phyloP scores from a whole-genome alignment of 2,888 invertebrate species.

The Aphidoletes aphidimyza region DNA sequence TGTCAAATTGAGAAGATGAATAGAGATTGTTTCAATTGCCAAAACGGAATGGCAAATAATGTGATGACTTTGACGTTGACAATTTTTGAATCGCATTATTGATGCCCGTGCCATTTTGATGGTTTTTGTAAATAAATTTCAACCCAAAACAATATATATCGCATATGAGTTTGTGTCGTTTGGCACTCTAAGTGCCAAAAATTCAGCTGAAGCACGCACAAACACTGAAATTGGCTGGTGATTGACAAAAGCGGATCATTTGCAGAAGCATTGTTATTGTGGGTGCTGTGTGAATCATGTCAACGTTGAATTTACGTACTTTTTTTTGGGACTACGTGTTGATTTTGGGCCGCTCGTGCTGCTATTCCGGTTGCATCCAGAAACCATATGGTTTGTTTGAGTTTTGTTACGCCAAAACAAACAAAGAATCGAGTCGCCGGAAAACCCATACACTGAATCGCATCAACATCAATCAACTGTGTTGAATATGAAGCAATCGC shows the following conservation, averaged over 20 bases:
- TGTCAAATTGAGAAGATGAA: background rate
- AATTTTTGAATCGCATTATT: background rate
- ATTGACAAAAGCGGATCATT: conserved; percentile 33
- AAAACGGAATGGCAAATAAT: conserved; percentile 1
- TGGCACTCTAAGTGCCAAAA: background rate
- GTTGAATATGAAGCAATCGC: too few species aligned
- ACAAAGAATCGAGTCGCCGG: conserved; percentile 33
- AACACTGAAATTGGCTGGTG: background rate
- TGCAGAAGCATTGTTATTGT: background rate
- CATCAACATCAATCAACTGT: conserved; percentile 28
- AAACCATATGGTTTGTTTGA: conserved; percentile 44
- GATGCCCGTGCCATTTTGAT: conserved; percentile 6
- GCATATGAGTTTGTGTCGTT: background rate
- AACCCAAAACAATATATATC: background rate
- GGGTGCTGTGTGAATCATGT: background rate
- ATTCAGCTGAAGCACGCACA: background rate
- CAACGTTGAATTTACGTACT: background rate
- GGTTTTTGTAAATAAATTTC: background rate
- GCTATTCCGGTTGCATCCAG: background rate
- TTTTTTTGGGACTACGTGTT: background rate
- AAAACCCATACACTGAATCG: conserved; percentile 38
- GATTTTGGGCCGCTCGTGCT: background rate
- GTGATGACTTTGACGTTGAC: background rate
- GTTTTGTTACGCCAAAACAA: conserved; percentile 7
- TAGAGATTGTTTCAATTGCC: conserved; percentile 30